phyloP scores from a whole-genome alignment of 2,888 invertebrate genomes.

The Bhutanitis thaidina region DNA sequence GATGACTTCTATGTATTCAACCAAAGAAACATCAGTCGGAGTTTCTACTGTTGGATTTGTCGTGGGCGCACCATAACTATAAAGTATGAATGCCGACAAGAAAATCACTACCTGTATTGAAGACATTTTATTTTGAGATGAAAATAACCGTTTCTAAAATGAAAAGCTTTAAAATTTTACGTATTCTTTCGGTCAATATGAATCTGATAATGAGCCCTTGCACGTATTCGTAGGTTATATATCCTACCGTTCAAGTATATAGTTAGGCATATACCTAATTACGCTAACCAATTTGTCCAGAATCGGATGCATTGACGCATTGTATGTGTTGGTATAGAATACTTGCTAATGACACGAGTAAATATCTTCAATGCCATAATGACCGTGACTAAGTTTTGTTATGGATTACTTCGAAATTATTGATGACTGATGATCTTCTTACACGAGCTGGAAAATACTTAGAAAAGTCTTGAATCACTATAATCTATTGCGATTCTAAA shows the following conservation, averaged over 20 bases:
- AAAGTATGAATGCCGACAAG: conserved; percentile 35
- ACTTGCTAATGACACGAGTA: conserved; percentile 46
- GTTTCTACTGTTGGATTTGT: conserved; percentile 34
- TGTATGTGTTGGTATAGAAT: conserved; percentile 28
- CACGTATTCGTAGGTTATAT: conserved; percentile 51
- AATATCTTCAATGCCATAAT: conserved; percentile 70
- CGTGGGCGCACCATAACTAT: conserved; percentile 42
- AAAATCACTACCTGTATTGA: conserved; percentile 18
- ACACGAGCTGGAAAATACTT: conserved; percentile 29
- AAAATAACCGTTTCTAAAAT: not conserved
- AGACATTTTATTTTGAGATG: conserved; percentile 9
- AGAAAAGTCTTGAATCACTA: conserved; percentile 12
- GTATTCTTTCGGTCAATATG: conserved; percentile 25
- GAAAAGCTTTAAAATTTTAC: conserved; percentile 1
- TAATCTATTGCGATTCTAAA: no score
- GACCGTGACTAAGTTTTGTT: conserved; percentile 65
- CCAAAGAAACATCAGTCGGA: conserved; percentile 34
- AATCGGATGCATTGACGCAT: conserved; percentile 64
- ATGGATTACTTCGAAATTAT: conserved; percentile 43
- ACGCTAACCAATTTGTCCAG: conserved; percentile 63
- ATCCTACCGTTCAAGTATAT: conserved; percentile 30
- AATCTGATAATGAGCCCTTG: conserved; percentile 41
- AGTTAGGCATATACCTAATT: conserved; percentile 30
- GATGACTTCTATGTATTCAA: conserved; percentile 50
- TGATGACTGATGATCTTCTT: conserved; percentile 40